Percentiles rank a stretch among this genome's conserved stretches.
Evolutionary conservation across 2,888 invertebrate genomes (phyloP).

Genomic region (Aphidius colemani): DNA sequence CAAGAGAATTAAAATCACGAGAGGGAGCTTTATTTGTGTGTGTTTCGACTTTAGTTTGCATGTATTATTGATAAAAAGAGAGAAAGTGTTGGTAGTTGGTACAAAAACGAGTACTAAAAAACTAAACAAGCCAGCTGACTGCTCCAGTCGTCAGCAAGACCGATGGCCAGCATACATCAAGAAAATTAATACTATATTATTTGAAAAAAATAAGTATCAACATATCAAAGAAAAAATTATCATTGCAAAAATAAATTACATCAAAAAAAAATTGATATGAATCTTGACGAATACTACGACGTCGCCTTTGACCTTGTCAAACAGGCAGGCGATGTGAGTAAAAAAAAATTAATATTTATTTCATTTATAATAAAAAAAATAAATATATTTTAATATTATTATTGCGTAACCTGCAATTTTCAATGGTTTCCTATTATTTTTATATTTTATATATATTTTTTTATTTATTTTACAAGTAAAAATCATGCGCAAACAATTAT

Average conservation of each 20-base stretch:
- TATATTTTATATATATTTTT: too few species aligned
- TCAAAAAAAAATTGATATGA: conserved; percentile 36
- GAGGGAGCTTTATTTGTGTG: too few species aligned
- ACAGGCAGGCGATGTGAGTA: conserved; percentile 71
- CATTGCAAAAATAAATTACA: not conserved
- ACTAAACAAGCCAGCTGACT: not conserved
- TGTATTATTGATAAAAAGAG: not conserved
- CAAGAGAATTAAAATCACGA: too few species aligned
- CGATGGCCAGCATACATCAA: conserved; percentile 16
- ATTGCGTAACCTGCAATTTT: too few species aligned
- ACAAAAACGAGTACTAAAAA: not conserved
- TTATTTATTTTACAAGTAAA: not conserved
- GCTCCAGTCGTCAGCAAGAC: conserved; percentile 24
- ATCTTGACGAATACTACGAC: conserved; percentile 69
- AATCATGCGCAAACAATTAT: conserved; percentile 24
- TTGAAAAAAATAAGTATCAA: too few species aligned
- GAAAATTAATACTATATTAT: too few species aligned
- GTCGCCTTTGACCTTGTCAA: conserved; percentile 70
- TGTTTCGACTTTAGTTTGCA: too few species aligned
- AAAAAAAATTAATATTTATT: conserved; percentile 38
- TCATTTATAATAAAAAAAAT: conserved; percentile 1
- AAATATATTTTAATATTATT: not conserved
- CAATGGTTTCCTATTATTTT: too few species aligned
- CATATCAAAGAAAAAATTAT: not conserved
- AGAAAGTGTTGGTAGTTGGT: not conserved